Evolutionary conservation across 2,797 vertebrate genomes (phyloP), one percentile per base, ranked within the genome.

Genomic region (Merluccius polli): DNA sequence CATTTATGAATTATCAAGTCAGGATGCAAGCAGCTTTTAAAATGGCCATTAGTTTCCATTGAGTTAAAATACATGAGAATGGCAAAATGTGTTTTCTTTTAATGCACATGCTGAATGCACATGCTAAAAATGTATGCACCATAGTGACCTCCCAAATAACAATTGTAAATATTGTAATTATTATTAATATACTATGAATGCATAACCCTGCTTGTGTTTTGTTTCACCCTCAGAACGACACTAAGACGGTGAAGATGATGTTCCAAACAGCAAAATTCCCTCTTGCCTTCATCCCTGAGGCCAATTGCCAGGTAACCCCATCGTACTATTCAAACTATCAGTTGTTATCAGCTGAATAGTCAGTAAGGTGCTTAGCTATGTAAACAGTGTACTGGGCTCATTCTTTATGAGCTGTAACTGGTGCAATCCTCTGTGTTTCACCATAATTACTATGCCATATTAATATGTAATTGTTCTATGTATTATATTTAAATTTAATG

Each of bases 241-340:
- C 80, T 0, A 95, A 89, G 79, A 79, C 90, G 0, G 95, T 97
- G 83, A 94, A 94, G 87, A 97, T 98, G 96, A 98, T 98, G 96
- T 67, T 75, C 41, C 92, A 90, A 81, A 91, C 94, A 71, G 77
- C 77, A 0, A 92, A 10, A 2, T 96, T 95, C 80, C 93, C 91
- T 1, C 77, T 94, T n/a, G 82, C 89, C 30, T 94, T 81, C 44
- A 86, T 97, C 38, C 76, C 86, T 0, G 95, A 95, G 2, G 38
- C 82, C 7, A 71, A 74, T 72, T 93, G 92, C 24, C 90, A 94
- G 89, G 89, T 90, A 82, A 75, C 32, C 18, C 52, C 4, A 27
- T 27, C 29, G 33, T 70, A 41, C 11, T 68, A 30, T 30, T 68
- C 65, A 30, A 16, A 31, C 27, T 16, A 67, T 67, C 63, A 67